Percentiles rank a stretch among this genome's conserved stretches.
phyloP scores from a whole-genome alignment of 2,888 invertebrate genomes.

The Julus scandinavius region DNA sequence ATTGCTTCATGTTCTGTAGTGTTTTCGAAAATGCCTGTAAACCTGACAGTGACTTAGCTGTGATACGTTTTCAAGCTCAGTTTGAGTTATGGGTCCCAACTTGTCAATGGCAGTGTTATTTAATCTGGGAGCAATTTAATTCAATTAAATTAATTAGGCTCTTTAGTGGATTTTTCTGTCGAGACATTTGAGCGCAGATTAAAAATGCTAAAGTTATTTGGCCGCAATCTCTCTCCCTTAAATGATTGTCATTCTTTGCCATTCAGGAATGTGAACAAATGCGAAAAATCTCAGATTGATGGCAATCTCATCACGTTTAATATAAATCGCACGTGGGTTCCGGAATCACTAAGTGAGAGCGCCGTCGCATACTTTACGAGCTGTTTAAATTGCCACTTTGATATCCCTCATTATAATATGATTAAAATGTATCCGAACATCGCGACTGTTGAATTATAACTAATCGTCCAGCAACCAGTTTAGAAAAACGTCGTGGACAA shows the following conservation, averaged over 20 bases:
- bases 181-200: neutral
- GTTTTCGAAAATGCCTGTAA: too few species aligned
- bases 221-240: neutral
- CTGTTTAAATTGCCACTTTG: neutral
- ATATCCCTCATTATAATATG: conserved; percentile 35
- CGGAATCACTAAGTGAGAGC: neutral
- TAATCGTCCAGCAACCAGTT: conserved; percentile 12
- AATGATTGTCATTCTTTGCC: conserved; percentile 7
- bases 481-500: neutral
- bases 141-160: conserved; percentile 12
- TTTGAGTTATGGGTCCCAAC: neutral
- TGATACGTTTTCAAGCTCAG: neutral
- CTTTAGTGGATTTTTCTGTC: neutral
- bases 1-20: too few species aligned
- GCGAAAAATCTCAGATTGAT: conserved; percentile 30
- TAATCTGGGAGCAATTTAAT: conserved; percentile 22
- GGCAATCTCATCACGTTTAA: conserved; percentile 24
- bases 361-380: neutral
- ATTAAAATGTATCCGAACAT: conserved; percentile 38
- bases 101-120: conserved; percentile 20
- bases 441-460: conserved; percentile 29
- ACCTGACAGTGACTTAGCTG: too few species aligned
- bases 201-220: neutral
- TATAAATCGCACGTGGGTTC: conserved; percentile 13
- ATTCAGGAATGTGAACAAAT: conserved; percentile 28